phyloP scores from a whole-genome alignment of 2,888 invertebrate genomes.

The Julus scanicus region DNA sequence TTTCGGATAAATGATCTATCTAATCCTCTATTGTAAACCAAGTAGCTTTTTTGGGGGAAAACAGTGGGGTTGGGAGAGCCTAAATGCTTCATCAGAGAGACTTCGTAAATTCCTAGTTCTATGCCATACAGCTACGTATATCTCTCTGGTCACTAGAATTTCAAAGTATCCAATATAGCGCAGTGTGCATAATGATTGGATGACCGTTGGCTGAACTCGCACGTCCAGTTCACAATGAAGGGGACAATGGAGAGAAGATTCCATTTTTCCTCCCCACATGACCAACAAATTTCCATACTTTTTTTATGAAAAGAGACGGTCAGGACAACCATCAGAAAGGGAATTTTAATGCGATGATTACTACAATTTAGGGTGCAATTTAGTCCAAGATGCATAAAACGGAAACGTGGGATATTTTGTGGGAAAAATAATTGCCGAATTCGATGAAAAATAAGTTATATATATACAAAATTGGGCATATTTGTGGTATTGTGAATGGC shows the following conservation, averaged over 20 bases:
- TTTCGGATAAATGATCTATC: slow-evolving; percentile 45
- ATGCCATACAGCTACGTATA: background rate
- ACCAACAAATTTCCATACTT: slow-evolving; percentile 11
- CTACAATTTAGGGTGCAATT: background rate
- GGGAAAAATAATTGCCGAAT: background rate
- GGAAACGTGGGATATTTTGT: slow-evolving; percentile 14
- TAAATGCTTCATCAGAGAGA: slow-evolving; percentile 21
- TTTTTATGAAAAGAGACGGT: slow-evolving; percentile 1
- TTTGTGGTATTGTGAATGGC: background rate
- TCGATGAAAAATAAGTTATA: background rate
- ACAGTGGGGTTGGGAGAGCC: background rate
- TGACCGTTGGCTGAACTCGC: slow-evolving; percentile 48
- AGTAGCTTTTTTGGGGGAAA: background rate
- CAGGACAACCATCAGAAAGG: slow-evolving; percentile 13
- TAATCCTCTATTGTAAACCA: slow-evolving; percentile 27
- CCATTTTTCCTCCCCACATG: background rate
- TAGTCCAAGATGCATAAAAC: background rate
- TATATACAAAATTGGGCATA: background rate
- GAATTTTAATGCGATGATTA: slow-evolving; percentile 39
- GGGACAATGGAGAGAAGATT: slow-evolving; percentile 19
- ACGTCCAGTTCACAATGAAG: slow-evolving; percentile 30
- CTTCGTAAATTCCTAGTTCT: slow-evolving; percentile 17
- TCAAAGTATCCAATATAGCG: slow-evolving; percentile 47
- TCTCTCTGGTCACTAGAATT: slow-evolving; percentile 50
- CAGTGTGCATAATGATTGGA: slow-evolving; percentile 48